Evolutionary conservation across 2,888 invertebrate species (phyloP).

Genomic region (Venustoraphidia nigricollis): DNA sequence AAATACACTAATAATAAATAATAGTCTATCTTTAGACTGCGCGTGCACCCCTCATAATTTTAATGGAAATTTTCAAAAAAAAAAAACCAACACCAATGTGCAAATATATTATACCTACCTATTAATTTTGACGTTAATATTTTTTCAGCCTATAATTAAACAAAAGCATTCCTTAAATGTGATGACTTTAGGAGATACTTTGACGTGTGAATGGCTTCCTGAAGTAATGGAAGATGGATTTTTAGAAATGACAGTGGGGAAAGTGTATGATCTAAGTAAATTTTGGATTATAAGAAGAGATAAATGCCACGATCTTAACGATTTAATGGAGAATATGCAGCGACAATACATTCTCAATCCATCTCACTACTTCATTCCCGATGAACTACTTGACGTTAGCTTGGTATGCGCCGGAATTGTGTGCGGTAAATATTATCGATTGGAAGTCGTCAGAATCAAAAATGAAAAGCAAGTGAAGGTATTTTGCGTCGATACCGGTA

Average conservation of each 20-base stretch:
- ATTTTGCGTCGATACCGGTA: conserved; percentile 10
- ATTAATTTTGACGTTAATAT: background rate
- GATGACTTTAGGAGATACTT: background rate
- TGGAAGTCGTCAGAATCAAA: background rate
- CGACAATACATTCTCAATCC: too few relatives aligned
- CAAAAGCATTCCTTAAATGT: background rate
- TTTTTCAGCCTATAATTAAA: background rate
- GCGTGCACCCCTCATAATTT: too few relatives aligned
- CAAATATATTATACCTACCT: too few relatives aligned
- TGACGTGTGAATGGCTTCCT: background rate
- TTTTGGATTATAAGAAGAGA: conserved; percentile 1
- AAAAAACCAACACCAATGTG: too few relatives aligned
- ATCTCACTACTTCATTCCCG: background rate
- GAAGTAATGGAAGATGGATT: background rate
- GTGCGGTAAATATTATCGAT: background rate
- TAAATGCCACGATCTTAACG: background rate
- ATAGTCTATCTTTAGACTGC: too few relatives aligned
- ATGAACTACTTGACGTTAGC: background rate
- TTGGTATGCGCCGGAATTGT: background rate
- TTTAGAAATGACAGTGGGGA: background rate
- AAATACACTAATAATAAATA: too few relatives aligned
- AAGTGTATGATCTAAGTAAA: conserved; percentile 4
- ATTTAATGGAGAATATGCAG: background rate
- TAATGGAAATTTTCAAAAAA: too few relatives aligned
- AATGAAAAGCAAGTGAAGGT: conserved; percentile 6